Conservation (phyloP, 2,888 invertebrate species). For the Spatulosminthurus flaviceps region DNA sequence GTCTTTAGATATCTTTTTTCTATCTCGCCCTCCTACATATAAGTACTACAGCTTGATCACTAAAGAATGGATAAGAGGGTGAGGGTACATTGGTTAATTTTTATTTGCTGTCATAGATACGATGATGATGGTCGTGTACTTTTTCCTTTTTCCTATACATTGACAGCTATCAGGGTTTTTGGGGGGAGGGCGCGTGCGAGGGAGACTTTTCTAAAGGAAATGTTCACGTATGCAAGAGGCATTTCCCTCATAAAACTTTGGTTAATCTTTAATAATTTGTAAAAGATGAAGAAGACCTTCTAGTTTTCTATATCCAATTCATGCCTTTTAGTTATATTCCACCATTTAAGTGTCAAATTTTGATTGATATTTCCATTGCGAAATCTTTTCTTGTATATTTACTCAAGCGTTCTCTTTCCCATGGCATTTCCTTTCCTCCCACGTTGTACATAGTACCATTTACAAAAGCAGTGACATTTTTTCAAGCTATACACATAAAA, state of each 20-base stretch:
- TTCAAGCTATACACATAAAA: neutral
- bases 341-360: conserved; percentile 2
- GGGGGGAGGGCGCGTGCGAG: neutral
- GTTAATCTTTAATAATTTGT: conserved; percentile 23
- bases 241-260: conserved; percentile 5
- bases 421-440: neutral
- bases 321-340: neutral
- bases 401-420: neutral
- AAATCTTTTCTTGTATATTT: neutral
- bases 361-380: conserved; percentile 24
- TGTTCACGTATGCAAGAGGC: neutral
- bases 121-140: conserved; percentile 20
- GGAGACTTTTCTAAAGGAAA: neutral
- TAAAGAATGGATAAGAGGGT: conserved; percentile 10
- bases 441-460: neutral
- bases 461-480: neutral
- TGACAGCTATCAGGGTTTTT: neutral
- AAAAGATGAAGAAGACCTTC: conserved; percentile 25
- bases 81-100: conserved; percentile 25
- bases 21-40: neutral
- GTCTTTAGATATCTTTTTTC: neutral
- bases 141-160: neutral
- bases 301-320: neutral
- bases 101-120: conserved; percentile 30
- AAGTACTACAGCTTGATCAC: neutral